Conservation (phyloP, 2,797 vertebrate genomes). For the Moxostoma hubbsi region DNA sequence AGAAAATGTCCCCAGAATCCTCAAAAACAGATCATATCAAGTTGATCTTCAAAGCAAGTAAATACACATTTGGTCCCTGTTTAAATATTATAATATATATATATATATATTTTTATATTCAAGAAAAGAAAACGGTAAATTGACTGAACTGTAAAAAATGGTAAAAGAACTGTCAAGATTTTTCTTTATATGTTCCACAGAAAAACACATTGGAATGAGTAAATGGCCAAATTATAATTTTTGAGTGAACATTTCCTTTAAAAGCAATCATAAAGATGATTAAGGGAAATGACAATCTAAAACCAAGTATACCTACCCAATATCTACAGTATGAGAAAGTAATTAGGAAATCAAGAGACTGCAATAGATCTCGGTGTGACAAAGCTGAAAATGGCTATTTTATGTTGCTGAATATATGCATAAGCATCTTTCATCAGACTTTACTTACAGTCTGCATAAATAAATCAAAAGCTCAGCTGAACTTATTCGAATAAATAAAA, state of each 20-base stretch:
- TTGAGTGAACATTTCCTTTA: background rate
- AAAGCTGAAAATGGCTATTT: slow-evolving; percentile 29
- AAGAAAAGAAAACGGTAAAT: background rate
- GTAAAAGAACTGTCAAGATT: too few species aligned
- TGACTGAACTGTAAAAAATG: too few species aligned
- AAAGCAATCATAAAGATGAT: background rate
- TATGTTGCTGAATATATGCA: slow-evolving; percentile 48
- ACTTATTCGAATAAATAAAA: slow-evolving; percentile 50
- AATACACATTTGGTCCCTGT: background rate
- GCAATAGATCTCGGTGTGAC: slow-evolving; percentile 7
- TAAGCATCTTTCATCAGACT: background rate
- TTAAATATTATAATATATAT: too few species aligned
- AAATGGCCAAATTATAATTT: too few species aligned
- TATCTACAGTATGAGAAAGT: background rate
- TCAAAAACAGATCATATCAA: background rate
- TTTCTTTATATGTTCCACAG: too few species aligned
- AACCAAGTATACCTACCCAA: background rate
- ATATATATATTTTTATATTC: background rate
- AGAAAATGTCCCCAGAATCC: slow-evolving; percentile 13
- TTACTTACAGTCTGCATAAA: slow-evolving; percentile 49
- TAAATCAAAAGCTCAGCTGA: slow-evolving; percentile 43
- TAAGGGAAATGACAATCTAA: background rate
- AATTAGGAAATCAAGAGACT: background rate
- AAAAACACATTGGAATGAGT: too few species aligned
- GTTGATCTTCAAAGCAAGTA: slow-evolving; percentile 3